Evolutionary conservation across 1,140 invertebrate species (phyloP).

Genomic region (Melanaphis sacchari): DNA sequence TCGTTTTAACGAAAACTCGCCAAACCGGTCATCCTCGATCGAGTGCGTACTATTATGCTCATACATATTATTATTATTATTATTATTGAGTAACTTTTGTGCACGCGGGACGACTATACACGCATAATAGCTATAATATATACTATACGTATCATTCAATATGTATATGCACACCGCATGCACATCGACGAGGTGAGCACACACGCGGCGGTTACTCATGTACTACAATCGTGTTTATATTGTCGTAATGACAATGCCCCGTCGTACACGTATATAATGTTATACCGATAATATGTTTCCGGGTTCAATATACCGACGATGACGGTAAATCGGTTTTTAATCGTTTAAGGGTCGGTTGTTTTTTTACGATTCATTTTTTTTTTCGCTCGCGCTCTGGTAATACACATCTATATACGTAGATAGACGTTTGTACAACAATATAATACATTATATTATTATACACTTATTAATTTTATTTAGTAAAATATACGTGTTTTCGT

Average conservation of each 20-base stretch:
- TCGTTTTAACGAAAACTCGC: not conserved
- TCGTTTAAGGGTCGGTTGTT: conserved; percentile 18
- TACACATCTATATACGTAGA: not conserved
- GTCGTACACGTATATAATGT: not conserved
- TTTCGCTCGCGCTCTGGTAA: not conserved
- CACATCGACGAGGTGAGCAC: not conserved
- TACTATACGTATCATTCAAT: not conserved
- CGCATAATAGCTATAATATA: not conserved
- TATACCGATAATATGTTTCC: conserved; percentile 19
- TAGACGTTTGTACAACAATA: not conserved
- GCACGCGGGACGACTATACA: not conserved
- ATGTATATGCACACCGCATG: not conserved
- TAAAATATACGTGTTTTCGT: not conserved
- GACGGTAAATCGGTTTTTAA: conserved; percentile 48
- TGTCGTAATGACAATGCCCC: conserved; percentile 17
- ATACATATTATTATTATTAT: not conserved
- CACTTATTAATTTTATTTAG: not conserved
- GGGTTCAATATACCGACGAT: conserved; percentile 14
- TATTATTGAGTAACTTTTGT: not conserved
- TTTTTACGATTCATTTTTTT: not conserved
- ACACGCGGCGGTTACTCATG: not conserved
- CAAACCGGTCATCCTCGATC: conserved; percentile 21
- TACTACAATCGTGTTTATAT: conserved; percentile 53
- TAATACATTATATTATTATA: not conserved
- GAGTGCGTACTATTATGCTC: not conserved